These are phyloP conservation scores for Lichenostomus cassidix DNA, from an alignment of 2,113 vertebrate genomes.

Conservation along the genomic window DNA sequence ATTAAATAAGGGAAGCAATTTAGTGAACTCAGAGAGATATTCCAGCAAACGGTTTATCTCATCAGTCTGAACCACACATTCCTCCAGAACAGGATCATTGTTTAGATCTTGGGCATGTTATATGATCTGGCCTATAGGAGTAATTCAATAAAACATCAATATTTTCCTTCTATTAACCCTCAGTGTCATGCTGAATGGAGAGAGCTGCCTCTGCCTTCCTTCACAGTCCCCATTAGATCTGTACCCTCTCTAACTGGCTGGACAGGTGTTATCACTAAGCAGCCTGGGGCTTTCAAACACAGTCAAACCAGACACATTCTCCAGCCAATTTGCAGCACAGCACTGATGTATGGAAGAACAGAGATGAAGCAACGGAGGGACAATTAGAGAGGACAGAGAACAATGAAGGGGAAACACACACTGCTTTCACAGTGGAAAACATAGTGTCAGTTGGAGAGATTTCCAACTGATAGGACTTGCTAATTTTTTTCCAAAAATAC, in stretches of 20 bases:
- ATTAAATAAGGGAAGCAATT: constrained; percentile 85
- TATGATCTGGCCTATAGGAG: constrained; percentile 75
- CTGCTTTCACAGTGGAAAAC: not conserved
- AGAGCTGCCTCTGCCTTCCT: constrained; percentile 54
- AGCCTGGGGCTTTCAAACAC: not conserved
- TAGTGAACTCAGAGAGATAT: constrained; percentile 73
- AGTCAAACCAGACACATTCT: not conserved
- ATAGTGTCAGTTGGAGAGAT: not conserved
- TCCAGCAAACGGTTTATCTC: constrained; percentile 77
- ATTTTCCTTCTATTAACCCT: constrained; percentile 81
- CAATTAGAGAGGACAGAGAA: not conserved
- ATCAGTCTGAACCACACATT: constrained; percentile 78
- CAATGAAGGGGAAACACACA: not conserved
- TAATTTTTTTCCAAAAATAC: not conserved
- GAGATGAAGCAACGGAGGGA: not conserved
- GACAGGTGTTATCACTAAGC: constrained; percentile 52
- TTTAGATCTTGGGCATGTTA: constrained; percentile 77
- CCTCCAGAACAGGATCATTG: constrained; percentile 77
- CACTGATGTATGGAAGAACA: not conserved
- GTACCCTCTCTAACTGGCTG: not conserved
- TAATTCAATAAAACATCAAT: constrained; percentile 83
- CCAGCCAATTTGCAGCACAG: not conserved
- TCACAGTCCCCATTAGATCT: not conserved
- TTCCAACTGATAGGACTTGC: not conserved
- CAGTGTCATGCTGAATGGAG: constrained; percentile 48